Evolutionary conservation across 1,140 invertebrate species (phyloP), one percentile per base, ranked within the genome.

Genomic region (Coenobita brevimanus): DNA sequence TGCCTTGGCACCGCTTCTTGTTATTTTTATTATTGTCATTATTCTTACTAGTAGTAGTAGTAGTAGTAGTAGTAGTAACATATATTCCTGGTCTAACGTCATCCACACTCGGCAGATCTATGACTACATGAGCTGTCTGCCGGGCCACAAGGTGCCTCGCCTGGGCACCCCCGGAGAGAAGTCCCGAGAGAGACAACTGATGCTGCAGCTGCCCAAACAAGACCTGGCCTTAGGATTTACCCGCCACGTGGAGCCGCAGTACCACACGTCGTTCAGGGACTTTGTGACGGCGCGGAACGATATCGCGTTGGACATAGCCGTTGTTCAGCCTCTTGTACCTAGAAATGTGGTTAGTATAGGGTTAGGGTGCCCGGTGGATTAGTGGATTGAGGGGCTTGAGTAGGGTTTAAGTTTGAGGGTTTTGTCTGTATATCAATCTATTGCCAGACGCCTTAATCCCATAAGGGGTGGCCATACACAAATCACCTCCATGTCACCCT

Each of bases 261-360:
- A 97, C 92, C 94, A 95, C 91, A 94, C 95, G 67, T 95, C 95
- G 89, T 98, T 96, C 92, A 95, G 97, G 92, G 97, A 98, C 92
- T 99, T 99, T 93, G 96, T 98, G 89, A 95, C 96, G 33, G 97
- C 96, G 46, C 94, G 98, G 62, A 99, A 99, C 92, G 97, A 98
- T 94, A 96, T 99, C 90, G 97, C 97, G 21, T 93, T 99, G 90
- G 98, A 99, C 92, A 97, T 99, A 91, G 98, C 97, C 92, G 95
- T 94, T 91, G 95, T 95, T 1, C 84, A 89, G 50, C 82, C 62
- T 62, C 82, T 82, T 83, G 87, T 89, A 67, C 83, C 89, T 50
- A 38, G 82, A 36, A 79, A 88, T 71, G 76, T 73, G 33, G 89
- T 89, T 38, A 79, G 89, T 89, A 8, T 50, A 8, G 6, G 46